Evolutionary conservation across 2,113 vertebrate genomes (phyloP).

Genomic region (Nicator chloris): DNA sequence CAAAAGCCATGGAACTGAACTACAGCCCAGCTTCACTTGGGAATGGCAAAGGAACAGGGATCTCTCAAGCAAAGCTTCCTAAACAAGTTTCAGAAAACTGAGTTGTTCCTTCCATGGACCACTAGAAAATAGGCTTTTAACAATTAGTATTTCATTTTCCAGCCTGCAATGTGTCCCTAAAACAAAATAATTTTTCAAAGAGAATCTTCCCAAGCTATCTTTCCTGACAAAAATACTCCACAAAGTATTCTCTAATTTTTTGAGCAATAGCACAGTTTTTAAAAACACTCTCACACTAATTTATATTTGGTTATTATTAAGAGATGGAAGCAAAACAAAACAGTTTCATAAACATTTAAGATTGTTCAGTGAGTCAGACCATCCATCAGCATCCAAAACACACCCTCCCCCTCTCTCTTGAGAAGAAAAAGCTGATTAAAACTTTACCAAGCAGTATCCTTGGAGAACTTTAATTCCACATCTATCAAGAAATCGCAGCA

Average conservation of each 20-base stretch:
- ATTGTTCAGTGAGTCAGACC: neutral
- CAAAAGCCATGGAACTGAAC: neutral
- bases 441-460: neutral
- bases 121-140: neutral
- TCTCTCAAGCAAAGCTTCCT: neutral
- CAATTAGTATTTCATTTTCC: neutral
- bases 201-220: neutral
- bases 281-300: neutral
- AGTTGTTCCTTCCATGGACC: neutral
- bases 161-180: rapidly evolving
- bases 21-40: neutral
- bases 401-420: neutral
- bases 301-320: neutral
- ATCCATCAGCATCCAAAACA: neutral
- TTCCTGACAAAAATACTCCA: neutral
- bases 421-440: neutral
- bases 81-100: neutral
- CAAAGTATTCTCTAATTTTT: neutral
- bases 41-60: neutral
- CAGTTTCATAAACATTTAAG: neutral
- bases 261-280: neutral
- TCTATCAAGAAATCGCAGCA: neutral
- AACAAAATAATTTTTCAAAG: neutral
- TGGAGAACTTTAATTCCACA: neutral
- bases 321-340: neutral